These are phyloP conservation scores for Allophyes oxyacanthae DNA, from an alignment of 2,888 invertebrate species.

Conservation along the genomic window DNA sequence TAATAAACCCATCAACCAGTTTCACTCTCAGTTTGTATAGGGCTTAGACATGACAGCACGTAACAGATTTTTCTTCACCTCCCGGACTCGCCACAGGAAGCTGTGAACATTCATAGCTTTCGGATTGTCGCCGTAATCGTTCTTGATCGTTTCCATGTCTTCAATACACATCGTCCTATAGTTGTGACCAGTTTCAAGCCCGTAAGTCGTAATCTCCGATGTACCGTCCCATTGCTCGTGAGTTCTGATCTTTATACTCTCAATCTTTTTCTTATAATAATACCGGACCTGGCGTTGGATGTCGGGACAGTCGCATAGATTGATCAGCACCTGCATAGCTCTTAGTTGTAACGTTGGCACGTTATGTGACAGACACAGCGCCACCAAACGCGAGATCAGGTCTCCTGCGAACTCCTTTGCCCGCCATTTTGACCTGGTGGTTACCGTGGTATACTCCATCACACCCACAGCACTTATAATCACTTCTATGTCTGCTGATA, in stretches of 20 bases:
- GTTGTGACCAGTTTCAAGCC: slow-evolving; percentile 75
- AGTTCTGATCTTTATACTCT: slow-evolving; percentile 65
- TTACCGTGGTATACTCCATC: slow-evolving; percentile 76
- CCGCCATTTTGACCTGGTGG: slow-evolving; percentile 81
- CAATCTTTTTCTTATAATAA: slow-evolving; percentile 45
- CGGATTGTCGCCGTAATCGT: slow-evolving; percentile 73
- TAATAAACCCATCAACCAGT: no score
- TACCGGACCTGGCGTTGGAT: slow-evolving; percentile 63
- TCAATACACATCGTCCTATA: slow-evolving; percentile 81
- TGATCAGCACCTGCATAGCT: slow-evolving; percentile 77
- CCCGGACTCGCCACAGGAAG: slow-evolving; percentile 66
- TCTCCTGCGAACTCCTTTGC: slow-evolving; percentile 72
- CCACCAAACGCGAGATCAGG: slow-evolving; percentile 68
- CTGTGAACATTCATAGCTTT: slow-evolving; percentile 75
- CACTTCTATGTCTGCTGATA: slow-evolving; percentile 62
- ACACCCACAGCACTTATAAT: slow-evolving; percentile 73
- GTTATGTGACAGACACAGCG: slow-evolving; percentile 64
- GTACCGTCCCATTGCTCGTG: slow-evolving; percentile 81
- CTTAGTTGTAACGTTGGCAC: slow-evolving; percentile 72
- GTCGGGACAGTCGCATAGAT: slow-evolving; percentile 82
- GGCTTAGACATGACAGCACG: slow-evolving; percentile 61
- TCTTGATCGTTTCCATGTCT: slow-evolving; percentile 73
- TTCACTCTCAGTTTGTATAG: slow-evolving; percentile 7
- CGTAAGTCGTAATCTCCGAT: slow-evolving; percentile 69
- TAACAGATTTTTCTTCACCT: slow-evolving; percentile 69